Base-by-base conservation (phyloP, 2,888 invertebrate genomes). In the Dione vanillae region DNA sequence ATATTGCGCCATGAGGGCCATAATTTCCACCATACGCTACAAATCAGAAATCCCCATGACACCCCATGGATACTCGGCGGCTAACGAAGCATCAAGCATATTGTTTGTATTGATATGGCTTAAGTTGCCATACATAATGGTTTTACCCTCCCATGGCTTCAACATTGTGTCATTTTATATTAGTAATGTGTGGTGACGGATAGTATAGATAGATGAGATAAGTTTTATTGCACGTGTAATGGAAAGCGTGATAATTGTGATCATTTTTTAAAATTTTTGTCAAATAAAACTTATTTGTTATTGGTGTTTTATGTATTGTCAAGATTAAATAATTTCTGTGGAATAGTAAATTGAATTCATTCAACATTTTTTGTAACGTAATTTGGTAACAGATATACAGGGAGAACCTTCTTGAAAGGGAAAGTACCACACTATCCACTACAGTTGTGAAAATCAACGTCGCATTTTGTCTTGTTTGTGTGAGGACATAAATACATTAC, bases 41-140 rank as follows among this genome's bases (percentile, higher is more conserved):
- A 70, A 74, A 74, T 77, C 73, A 73, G 65, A 62, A 70, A 69
- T 67, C 74, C 74, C 76, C 73, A 49, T 49, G 77, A 77, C 78
- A 78, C 79, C 78, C 80, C 78, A 75, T 65, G 67, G 77, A 75
- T 64, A 78, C 75, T 79, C 76, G 75, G 78, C 80, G 82, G 78
- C 79, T 84, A 90, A 85, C 88, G 87, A 88, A 85, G 81, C 85
- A 78, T 82, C 83, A 80, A 91, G 72, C 92, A 90, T 92, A 92
- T 91, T 92, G 92, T 91, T 86, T 86, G 85, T 83, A 75, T 76
- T 74, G 73, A 73, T 72, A 77, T 74, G 67, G 75, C 67, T 74
- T 87, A 79, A 77, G 73, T 77, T 75, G 65, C 74, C 77, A 77
- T 76, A 70, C 74, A 78, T 76, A 77, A 77, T 78, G 70, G 73